phyloP scores from a whole-genome alignment of 2,888 invertebrate genomes.

The Apocheima hispidaria region DNA sequence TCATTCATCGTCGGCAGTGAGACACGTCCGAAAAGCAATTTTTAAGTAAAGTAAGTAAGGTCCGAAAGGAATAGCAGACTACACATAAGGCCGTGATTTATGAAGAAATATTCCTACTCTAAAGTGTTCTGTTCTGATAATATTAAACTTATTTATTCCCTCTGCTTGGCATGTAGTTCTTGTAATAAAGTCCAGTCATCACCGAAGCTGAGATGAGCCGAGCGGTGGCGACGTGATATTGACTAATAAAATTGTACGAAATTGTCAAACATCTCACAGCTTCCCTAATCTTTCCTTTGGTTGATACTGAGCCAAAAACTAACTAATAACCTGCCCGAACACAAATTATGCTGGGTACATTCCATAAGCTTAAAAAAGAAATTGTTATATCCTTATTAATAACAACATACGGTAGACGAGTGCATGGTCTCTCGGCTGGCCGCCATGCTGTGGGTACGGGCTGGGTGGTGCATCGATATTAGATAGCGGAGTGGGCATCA shows the following conservation, averaged over 20 bases:
- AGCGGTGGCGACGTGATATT: too few relatives aligned
- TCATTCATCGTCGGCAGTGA: too few relatives aligned
- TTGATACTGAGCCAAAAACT: too few relatives aligned
- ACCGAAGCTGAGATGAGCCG: too few relatives aligned
- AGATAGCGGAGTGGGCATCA: slow-evolving; percentile 90
- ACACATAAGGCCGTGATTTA: too few relatives aligned
- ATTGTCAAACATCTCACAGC: too few relatives aligned
- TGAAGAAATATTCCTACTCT: not conserved
- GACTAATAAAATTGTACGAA: not conserved
- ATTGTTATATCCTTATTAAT: not conserved
- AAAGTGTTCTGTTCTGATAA: not conserved
- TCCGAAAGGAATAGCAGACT: not conserved
- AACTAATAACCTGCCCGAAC: too few relatives aligned
- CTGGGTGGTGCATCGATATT: slow-evolving; percentile 88
- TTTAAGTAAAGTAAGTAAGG: too few relatives aligned
- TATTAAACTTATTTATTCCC: not conserved
- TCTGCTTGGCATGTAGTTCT: not conserved
- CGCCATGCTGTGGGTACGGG: slow-evolving; percentile 79
- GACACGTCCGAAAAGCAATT: too few relatives aligned
- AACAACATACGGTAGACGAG: slow-evolving; percentile 88
- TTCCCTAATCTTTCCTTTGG: too few relatives aligned
- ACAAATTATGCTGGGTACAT: not conserved
- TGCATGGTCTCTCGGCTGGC: slow-evolving; percentile 85
- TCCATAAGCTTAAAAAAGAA: too few relatives aligned
- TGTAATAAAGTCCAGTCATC: too few relatives aligned